These are phyloP conservation scores for Tautogolabrus adspersus DNA, from an alignment of 2,113 vertebrate genomes.

Conservation along the genomic window DNA sequence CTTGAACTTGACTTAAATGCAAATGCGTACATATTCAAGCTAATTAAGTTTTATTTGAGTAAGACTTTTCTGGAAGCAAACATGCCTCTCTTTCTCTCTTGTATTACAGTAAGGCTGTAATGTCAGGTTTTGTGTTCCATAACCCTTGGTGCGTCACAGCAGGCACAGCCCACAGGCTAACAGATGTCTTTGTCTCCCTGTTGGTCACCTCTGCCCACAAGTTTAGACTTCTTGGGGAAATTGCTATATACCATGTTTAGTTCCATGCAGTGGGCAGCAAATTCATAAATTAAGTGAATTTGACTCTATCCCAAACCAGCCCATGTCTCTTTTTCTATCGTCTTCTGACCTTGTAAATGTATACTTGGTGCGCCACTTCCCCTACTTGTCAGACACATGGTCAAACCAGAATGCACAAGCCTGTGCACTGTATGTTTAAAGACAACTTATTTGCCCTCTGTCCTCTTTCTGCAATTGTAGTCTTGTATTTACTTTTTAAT, in stretches of 20 bases:
- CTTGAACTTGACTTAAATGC: neutral
- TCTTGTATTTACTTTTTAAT: slow-evolving; percentile 4
- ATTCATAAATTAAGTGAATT: neutral
- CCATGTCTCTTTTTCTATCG: slow-evolving; percentile 8
- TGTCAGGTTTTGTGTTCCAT: slow-evolving; percentile 38
- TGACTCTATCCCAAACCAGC: neutral
- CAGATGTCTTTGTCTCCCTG: slow-evolving; percentile 58
- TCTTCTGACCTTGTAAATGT: slow-evolving; percentile 32
- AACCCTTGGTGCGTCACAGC: slow-evolving; percentile 43
- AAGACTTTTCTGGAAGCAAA: neutral
- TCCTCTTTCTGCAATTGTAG: neutral
- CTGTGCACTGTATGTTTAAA: slow-evolving; percentile 14
- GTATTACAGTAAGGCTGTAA: slow-evolving; percentile 3
- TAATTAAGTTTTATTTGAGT: no score
- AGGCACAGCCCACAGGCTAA: slow-evolving; percentile 42
- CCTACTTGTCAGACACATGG: neutral
- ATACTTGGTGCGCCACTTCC: slow-evolving; percentile 8
- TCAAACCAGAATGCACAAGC: neutral
- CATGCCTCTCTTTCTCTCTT: slow-evolving; percentile 1
- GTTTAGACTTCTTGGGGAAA: slow-evolving; percentile 38
- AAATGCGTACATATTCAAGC: neutral
- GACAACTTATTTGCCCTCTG: slow-evolving; percentile 36
- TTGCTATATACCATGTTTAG: slow-evolving; percentile 38
- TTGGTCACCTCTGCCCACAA: slow-evolving; percentile 8
- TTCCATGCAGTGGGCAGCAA: neutral